Evolutionary conservation across 2,797 vertebrate species (phyloP).

Genomic region (Tiaroga cobitis): DNA sequence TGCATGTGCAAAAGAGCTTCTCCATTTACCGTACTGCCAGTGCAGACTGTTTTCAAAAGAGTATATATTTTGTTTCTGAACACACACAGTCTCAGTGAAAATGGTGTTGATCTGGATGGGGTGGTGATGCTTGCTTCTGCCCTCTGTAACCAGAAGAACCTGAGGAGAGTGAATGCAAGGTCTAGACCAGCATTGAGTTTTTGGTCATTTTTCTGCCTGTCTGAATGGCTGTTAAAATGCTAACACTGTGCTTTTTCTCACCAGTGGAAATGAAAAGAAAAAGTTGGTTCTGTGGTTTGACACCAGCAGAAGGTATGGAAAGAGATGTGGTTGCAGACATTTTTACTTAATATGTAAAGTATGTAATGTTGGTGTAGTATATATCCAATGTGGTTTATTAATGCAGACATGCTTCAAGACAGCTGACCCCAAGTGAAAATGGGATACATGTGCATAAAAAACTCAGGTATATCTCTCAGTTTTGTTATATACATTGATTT

Average conservation of each 20-base stretch:
- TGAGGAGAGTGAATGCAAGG: slow-evolving; percentile 79
- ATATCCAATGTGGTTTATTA: slow-evolving; percentile 15
- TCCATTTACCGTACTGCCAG: background rate
- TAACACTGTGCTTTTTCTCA: slow-evolving; percentile 58
- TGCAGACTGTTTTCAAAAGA: slow-evolving; percentile 8
- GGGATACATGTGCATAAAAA: slow-evolving; percentile 59
- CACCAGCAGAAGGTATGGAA: slow-evolving; percentile 75
- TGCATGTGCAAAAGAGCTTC: background rate
- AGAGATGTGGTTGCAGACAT: background rate
- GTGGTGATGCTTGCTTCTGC: slow-evolving; percentile 72
- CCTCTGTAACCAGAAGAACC: slow-evolving; percentile 66
- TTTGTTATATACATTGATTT: background rate
- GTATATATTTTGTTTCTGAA: slow-evolving; percentile 48
- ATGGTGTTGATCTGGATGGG: slow-evolving; percentile 75
- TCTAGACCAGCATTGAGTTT: background rate
- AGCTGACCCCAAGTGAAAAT: background rate
- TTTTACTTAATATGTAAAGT: background rate
- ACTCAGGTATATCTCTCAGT: slow-evolving; percentile 67
- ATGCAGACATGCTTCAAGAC: slow-evolving; percentile 21
- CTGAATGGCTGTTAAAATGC: background rate
- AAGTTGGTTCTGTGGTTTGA: slow-evolving; percentile 74
- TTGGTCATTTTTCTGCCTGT: background rate
- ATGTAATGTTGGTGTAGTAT: too few species aligned
- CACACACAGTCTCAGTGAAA: slow-evolving; percentile 78
- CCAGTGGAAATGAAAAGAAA: slow-evolving; percentile 73